These are phyloP conservation scores for Tenodera sinensis DNA, from an alignment of 2,888 invertebrate species.

Conservation along the genomic window DNA sequence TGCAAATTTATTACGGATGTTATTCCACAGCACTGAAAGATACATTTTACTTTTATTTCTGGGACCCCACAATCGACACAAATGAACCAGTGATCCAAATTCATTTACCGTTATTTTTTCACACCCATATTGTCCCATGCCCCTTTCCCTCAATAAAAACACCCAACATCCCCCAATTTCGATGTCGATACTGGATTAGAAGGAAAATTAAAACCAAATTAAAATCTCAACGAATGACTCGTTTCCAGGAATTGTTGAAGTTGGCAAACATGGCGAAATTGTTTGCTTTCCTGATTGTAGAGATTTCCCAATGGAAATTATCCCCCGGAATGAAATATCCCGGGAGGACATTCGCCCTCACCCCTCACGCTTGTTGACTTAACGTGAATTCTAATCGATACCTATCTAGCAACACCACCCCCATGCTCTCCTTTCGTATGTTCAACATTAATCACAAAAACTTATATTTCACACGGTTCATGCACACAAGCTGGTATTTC, in stretches of 20 bases:
- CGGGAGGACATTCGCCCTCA: neutral
- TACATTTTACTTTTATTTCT: neutral
- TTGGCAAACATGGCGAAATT: neutral
- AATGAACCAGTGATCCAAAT: neutral
- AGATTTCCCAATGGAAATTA: constrained; percentile 30
- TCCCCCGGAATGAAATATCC: constrained; percentile 14
- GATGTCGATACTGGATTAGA: neutral
- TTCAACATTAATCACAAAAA: neutral
- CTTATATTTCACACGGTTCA: neutral
- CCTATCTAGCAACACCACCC: neutral
- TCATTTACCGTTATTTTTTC: neutral
- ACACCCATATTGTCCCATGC: neutral
- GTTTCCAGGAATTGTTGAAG: neutral
- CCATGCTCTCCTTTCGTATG: neutral
- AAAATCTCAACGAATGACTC: neutral
- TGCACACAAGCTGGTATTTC: neutral
- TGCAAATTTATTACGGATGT: too few relatives aligned
- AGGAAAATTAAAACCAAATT: neutral
- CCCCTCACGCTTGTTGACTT: neutral
- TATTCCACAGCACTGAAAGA: too few relatives aligned
- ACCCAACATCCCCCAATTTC: neutral
- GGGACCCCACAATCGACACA: neutral
- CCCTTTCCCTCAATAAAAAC: neutral
- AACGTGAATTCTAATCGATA: neutral
- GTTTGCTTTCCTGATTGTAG: constrained; percentile 21